A percentile compares a stretch with the other conserved stretches of the same genome.
Conservation (phyloP, 37 sponge, comb jelly and placozoan genomes). For the Crambe crambe region DNA sequence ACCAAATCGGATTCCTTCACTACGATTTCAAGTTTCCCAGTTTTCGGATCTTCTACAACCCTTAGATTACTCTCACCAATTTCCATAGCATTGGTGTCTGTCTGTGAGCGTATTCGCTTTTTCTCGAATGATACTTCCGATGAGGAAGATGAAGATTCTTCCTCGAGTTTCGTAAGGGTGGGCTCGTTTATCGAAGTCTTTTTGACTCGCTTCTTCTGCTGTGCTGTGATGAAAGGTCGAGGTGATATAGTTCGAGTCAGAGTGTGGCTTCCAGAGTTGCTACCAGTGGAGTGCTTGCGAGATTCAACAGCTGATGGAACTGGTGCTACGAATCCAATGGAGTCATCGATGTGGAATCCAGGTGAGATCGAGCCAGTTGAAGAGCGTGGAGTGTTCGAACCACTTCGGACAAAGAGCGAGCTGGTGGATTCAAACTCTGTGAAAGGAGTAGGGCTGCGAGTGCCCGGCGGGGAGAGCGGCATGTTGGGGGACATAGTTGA, state of each 20-base stretch:
- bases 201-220: too few species aligned
- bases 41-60: not conserved
- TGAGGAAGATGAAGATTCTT: not conserved
- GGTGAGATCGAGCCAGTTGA: not conserved
- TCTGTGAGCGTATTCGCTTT: not conserved
- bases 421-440: not conserved
- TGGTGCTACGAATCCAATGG: not conserved
- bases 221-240: not conserved
- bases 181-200: not conserved
- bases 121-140: too few species aligned
- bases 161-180: not conserved
- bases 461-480: not conserved
- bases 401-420: not conserved
- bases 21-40: constrained; percentile 11
- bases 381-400: not conserved
- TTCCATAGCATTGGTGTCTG: not conserved
- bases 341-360: not conserved
- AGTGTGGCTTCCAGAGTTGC: not conserved
- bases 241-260: not conserved
- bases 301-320: not conserved
- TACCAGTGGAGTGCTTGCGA: not conserved
- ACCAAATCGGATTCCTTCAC: not conserved
- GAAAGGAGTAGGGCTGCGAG: not conserved
- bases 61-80: not conserved
- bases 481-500: not conserved